Base-by-base conservation (phyloP, 2,113 vertebrate species). In the Felis chaus region DNA sequence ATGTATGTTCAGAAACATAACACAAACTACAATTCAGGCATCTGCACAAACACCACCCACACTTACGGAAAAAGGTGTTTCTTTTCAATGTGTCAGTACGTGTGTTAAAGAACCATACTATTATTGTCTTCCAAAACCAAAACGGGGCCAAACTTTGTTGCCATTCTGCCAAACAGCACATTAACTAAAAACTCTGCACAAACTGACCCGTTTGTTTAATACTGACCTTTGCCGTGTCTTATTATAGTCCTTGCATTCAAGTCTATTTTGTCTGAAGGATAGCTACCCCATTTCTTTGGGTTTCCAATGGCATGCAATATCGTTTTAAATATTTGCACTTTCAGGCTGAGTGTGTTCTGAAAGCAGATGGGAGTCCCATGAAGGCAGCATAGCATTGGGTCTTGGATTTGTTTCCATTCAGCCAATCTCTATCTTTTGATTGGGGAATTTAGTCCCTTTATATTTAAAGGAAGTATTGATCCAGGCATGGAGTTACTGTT, bases 1-100 rank as follows among this genome's bases (percentile, higher is more conserved):
- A 97, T 65, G 95, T 83, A 96, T 97, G 98, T 96, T 97, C 97
- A 98, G 83, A 97, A 82, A 98, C 94, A 97, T 97, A 85, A 98
- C 31, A 98, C 76, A 96, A 98, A 96, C 95, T 98, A 98, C 68
- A 97, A 21, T 48, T 69, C 84, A 91, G 57, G 50, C 89, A 95
- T n/a, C 78, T 66, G 97, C 57, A 98, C 87, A 94, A 97, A 94
- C 68, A 97, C 92, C 90, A 98, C 88, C 97, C 98, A 97, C 89
- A 98, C 80, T 98, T 95, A 90, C 53, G 96, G 96, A 95, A 98
- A 98, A 98, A 89, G 74, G 76, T 53, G 92, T 84, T 41, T 5
- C 90, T 97, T 96, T 50, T 85, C 36, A 97, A 98, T 96, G 95
- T 97, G 94, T 48, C 97, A 98, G 97, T 5, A 94, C 45, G 55